Evolutionary conservation across 2,888 invertebrate species (phyloP).

Genomic region (Hydraecia micacea): DNA sequence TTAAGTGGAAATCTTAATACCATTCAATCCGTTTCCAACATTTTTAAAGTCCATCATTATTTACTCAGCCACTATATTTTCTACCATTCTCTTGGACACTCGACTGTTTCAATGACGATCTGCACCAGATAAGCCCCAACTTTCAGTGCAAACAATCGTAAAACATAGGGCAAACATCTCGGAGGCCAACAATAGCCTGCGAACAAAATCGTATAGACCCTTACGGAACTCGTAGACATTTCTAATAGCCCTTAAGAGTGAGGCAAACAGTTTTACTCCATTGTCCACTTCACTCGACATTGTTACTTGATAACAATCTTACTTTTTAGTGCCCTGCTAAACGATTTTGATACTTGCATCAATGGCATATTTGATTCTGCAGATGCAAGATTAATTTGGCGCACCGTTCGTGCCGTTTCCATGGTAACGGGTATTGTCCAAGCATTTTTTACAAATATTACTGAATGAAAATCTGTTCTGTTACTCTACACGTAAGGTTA

Average conservation of each 20-base stretch:
- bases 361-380: conserved; percentile 22
- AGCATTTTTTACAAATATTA: conserved; percentile 69
- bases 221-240: conserved; percentile 83
- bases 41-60: conserved; percentile 11
- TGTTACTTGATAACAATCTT: conserved; percentile 77
- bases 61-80: conserved; percentile 44
- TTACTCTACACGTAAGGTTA: conserved; percentile 35
- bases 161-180: conserved; percentile 65
- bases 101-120: conserved; percentile 37
- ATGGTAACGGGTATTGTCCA: conserved; percentile 79
- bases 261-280: conserved; percentile 87
- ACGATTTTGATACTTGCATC: conserved; percentile 64
- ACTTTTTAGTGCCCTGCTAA: conserved; percentile 45
- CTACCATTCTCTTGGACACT: conserved; percentile 28
- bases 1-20: not conserved
- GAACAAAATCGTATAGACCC: conserved; percentile 73
- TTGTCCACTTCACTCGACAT: conserved; percentile 85
- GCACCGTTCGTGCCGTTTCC: conserved; percentile 83
- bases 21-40: not conserved
- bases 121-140: conserved; percentile 59
- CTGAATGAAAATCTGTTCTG: conserved; percentile 59
- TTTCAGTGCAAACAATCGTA: conserved; percentile 62
- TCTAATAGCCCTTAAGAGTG: conserved; percentile 88
- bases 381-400: conserved; percentile 60
- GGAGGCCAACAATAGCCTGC: conserved; percentile 68